Conservation (phyloP, 2,797 vertebrate species). For the Agapornis canus region DNA sequence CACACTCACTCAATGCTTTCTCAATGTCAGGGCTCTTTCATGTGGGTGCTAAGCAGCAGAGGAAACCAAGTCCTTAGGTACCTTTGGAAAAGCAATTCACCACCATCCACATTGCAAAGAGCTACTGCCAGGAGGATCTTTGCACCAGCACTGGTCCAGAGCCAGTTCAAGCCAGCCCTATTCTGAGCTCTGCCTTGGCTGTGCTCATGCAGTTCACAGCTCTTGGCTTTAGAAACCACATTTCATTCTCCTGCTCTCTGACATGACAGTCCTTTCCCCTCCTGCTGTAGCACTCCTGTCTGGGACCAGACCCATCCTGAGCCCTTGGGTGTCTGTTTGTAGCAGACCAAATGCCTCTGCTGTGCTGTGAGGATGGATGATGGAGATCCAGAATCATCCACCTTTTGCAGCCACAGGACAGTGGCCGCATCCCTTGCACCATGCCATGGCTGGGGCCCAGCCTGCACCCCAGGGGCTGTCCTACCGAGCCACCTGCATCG, state of each 20-base stretch:
- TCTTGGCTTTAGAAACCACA: neutral
- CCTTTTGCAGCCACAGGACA: neutral
- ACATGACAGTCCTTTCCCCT: neutral
- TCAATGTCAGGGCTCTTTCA: neutral
- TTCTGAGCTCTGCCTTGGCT: neutral
- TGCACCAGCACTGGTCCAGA: neutral
- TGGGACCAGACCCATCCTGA: neutral
- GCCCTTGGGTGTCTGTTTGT: accelerated
- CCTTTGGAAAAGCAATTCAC: neutral
- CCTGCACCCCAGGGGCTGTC: neutral
- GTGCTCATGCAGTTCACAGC: neutral
- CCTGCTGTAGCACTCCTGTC: neutral
- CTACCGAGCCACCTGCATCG: neutral
- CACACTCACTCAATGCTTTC: neutral
- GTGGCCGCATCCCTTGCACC: neutral
- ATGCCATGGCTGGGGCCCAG: neutral
- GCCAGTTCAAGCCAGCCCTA: accelerated
- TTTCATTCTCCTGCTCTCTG: neutral
- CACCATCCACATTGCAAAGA: neutral
- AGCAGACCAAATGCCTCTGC: neutral
- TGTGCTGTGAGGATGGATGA: accelerated
- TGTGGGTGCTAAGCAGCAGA: neutral
- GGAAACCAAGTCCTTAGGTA: neutral
- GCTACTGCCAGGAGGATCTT: neutral
- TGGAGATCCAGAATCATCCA: neutral